Evolutionary conservation across 2,888 invertebrate genomes (phyloP), one percentile per base, ranked within the genome.

Genomic region (Spodoptera picta): DNA sequence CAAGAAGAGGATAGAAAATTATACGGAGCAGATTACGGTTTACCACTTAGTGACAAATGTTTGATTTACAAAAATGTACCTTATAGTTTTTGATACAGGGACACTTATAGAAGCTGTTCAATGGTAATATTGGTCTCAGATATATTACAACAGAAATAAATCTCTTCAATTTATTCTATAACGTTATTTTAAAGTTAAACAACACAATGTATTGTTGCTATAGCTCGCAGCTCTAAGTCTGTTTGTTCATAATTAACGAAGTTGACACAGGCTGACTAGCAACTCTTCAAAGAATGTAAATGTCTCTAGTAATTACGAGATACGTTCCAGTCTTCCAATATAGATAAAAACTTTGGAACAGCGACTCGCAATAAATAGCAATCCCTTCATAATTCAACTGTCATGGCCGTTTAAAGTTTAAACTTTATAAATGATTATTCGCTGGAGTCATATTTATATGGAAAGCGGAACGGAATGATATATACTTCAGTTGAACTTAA

Each of bases 341-440:
- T 59, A 64, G 45, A 58, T 68, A 65, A 65, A 79, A 76, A 69
- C 64, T 55, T 64, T 44, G 31, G 23, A 9, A 43, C 11, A 36
- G 36, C 24, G 36, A 47, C 54, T 46, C 42, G 45, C 61, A 61
- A 63, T 61, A 65, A 70, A 73, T 63, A 61, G 47, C 52, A 14
- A 27, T 42, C 46, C 49, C 54, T 60, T 68, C 57, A 65, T 77
- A 66, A 70, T 61, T 79, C 65, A 66, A 42, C 46, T 66, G 80
- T 63, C 77, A 77, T 36, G 27, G 41, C 61, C 59, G 51, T 63
- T 77, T 68, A 54, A 52, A 74, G 64, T 68, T 55, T 24, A 74
- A 80, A 78, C 59, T 74, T 78, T 69, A 36, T 65, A 78, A 70
- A 77, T 78, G 65, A 78, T 75, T 78, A 78, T 80, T 68, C 76